phyloP scores from a whole-genome alignment of 1,140 invertebrate genomes.

The Belonocnema kinseyi region DNA sequence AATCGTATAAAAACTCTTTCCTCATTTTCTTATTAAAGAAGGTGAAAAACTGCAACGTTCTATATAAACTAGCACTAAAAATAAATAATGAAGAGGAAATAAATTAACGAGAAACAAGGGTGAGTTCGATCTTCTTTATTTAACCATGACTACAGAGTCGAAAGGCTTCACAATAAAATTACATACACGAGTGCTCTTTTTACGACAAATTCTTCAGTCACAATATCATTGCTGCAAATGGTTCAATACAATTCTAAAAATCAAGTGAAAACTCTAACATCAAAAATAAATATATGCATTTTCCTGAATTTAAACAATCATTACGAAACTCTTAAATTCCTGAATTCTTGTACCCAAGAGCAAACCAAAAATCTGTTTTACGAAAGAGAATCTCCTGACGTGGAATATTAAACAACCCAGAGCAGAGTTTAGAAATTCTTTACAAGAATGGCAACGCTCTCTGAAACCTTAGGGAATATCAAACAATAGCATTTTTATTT shows the following conservation, averaged over 20 bases:
- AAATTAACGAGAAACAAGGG: background rate
- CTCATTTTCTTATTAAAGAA: too few relatives aligned
- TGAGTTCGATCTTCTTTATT: slow-evolving; percentile 19
- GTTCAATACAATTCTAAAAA: background rate
- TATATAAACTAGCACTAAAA: background rate
- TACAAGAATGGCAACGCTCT: slow-evolving; percentile 18
- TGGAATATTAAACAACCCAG: slow-evolving; percentile 8
- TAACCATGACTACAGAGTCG: slow-evolving; percentile 9
- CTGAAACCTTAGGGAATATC: slow-evolving; percentile 21
- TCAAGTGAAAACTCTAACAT: too few relatives aligned
- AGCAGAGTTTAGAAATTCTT: slow-evolving; percentile 21
- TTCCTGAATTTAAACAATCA: too few relatives aligned
- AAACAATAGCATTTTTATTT: slow-evolving; percentile 18
- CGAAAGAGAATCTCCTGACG: background rate
- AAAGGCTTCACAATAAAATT: slow-evolving; percentile 28
- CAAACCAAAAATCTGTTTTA: slow-evolving; percentile 2
- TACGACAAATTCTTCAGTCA: background rate
- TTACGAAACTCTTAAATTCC: background rate
- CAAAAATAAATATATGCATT: too few relatives aligned
- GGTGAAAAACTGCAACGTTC: too few relatives aligned
- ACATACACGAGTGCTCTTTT: slow-evolving; percentile 18
- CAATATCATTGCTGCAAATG: background rate
- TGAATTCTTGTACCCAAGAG: background rate
- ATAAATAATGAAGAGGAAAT: background rate
- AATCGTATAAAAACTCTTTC: too few relatives aligned